Base-by-base conservation (phyloP, 2,113 vertebrate species). In the Calyptommatus sinebrachiatus region DNA sequence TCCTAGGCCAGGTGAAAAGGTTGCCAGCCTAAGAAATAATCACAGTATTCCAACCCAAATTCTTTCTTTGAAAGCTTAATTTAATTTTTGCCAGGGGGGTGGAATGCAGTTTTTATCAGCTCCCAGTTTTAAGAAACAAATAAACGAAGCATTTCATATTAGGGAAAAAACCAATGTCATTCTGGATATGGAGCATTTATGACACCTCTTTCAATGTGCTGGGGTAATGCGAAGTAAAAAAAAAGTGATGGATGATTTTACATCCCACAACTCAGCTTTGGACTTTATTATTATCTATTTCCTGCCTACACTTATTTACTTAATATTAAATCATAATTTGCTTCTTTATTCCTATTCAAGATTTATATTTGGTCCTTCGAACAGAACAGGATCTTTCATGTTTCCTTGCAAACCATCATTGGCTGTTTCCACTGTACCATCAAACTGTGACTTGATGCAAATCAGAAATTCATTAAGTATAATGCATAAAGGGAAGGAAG, bases 81-180 rank as follows among this genome's bases (percentile, higher is more conserved):
- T 68, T 75, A 57, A 79, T 82, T 41, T 41, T 41, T 41, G 35
- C 35, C 35, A 41, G 35, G 35, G 35, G 8, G 53, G 69, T 72
- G 5, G 53, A 22, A 62, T 10, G 61, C 41, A 4, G 22, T 24
- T 31, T 7, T 41, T 22, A 63, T 12, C 45, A 46, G 80, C 16
- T 65, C 18, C 48, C 10, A n/a, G 50, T 76, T 31, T 72, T 84
- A 29, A 71, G 28, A 82, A 48, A 73, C 68, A 80, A 80, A 67
- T 11, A 76, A 29, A 82, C 46, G 48, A 77, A 45, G 61, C 5
- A 22, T 62, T 84, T 80, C 31, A 53, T 12, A 82, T 86, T 41
- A 41, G 35, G 35, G 35, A 5, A 0, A 14, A 8, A 83, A 70
- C 72, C 16, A 57, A 18, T 4, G 18, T 60, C 9, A 72, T 57